Evolutionary conservation across 2,797 vertebrate genomes (phyloP).

Genomic region (Phoeniculus purpureus): DNA sequence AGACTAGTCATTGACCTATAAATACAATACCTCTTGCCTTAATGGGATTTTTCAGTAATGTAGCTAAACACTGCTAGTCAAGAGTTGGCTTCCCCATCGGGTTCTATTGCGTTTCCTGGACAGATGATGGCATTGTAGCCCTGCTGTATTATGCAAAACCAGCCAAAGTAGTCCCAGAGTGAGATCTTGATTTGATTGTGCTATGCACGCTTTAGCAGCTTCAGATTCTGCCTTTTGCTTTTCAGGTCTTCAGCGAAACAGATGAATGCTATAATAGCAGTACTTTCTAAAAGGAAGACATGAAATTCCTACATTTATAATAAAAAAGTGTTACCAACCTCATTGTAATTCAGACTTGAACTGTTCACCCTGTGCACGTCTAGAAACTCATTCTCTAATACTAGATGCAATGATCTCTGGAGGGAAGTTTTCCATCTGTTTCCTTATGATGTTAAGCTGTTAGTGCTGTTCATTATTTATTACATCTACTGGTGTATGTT

Average conservation of each 20-base stretch:
- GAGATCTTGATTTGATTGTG: conserved; percentile 58
- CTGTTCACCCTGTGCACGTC: conserved; percentile 75
- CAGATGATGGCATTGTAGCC: conserved; percentile 75
- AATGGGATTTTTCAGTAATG: background rate
- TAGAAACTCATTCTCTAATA: conserved; percentile 78
- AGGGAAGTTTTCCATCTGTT: conserved; percentile 81
- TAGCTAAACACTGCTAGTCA: background rate
- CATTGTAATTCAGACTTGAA: conserved; percentile 80
- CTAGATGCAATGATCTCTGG: conserved; percentile 75
- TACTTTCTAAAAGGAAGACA: conserved; percentile 73
- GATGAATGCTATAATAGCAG: conserved; percentile 69
- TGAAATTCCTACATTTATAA: conserved; percentile 74
- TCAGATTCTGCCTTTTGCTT: conserved; percentile 67
- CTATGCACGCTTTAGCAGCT: conserved; percentile 39
- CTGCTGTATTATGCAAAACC: conserved; percentile 48
- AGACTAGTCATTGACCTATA: background rate
- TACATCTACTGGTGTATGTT: conserved; percentile 69
- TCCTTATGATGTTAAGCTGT: conserved; percentile 76
- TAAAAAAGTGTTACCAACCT: conserved; percentile 68
- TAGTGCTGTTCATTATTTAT: conserved; percentile 77
- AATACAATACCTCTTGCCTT: background rate
- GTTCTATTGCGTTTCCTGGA: conserved; percentile 64
- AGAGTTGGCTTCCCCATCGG: background rate
- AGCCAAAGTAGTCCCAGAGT: conserved; percentile 54
- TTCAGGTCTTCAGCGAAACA: conserved; percentile 65